phyloP scores from a whole-genome alignment of 1,140 invertebrate species.

The Akabosia matsudoensis region DNA sequence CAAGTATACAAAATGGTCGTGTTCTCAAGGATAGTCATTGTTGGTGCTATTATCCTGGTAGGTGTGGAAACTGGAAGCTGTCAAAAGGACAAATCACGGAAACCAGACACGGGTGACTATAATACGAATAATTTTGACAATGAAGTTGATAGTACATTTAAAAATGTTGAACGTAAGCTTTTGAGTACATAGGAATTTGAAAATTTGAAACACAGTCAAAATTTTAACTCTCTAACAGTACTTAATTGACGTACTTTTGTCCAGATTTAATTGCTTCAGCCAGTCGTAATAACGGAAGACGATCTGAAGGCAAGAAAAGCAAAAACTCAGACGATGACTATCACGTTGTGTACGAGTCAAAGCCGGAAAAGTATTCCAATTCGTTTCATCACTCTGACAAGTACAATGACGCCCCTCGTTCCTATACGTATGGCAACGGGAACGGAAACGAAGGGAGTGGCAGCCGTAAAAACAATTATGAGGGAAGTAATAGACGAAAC shows the following conservation, averaged over 20 bases:
- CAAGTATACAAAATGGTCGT: too few species aligned
- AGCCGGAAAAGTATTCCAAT: not conserved
- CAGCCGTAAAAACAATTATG: not conserved
- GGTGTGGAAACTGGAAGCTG: too few species aligned
- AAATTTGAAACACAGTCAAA: not conserved
- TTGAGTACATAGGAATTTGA: not conserved
- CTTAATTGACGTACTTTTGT: not conserved
- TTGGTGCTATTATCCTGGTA: too few species aligned
- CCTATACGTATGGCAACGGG: not conserved
- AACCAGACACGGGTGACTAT: not conserved
- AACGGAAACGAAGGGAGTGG: not conserved
- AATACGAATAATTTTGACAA: not conserved
- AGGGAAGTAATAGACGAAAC: too few species aligned
- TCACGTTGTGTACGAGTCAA: conserved; percentile 6
- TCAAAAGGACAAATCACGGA: too few species aligned
- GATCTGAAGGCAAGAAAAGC: not conserved
- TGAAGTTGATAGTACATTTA: not conserved
- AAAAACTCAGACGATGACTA: not conserved
- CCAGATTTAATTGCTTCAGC: not conserved
- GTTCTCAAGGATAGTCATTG: too few species aligned
- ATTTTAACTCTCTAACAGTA: too few species aligned
- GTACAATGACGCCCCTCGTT: not conserved
- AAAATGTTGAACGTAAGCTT: not conserved
- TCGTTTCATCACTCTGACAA: not conserved
- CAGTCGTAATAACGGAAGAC: not conserved